Conservation (phyloP, 2,888 invertebrate genomes). For the Cerceris ruficornis region DNA sequence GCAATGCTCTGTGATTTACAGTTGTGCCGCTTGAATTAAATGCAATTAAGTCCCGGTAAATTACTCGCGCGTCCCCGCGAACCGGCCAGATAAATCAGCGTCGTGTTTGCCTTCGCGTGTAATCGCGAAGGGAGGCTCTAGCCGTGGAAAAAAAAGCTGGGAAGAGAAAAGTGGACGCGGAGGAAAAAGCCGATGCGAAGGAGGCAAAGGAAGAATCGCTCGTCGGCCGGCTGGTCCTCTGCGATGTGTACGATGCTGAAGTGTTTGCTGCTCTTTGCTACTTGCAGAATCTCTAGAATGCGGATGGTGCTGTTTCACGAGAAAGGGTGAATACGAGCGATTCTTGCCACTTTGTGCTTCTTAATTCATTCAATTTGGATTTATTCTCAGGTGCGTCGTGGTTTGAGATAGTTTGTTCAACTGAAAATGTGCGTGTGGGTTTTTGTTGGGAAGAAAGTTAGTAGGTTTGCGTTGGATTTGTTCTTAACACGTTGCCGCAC, state of each 20-base stretch:
- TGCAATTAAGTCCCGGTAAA: constrained; percentile 78
- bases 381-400: too few relatives aligned
- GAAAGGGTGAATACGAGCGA: constrained; percentile 50
- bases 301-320: constrained; percentile 43
- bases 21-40: constrained; percentile 75
- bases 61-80: constrained; percentile 64
- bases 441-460: too few relatives aligned
- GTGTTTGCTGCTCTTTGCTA: constrained; percentile 36
- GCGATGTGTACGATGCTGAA: constrained; percentile 44
- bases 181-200: constrained; percentile 11
- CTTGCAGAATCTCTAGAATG: constrained; percentile 62
- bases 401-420: too few relatives aligned
- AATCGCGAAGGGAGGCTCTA: constrained; percentile 54
- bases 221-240: constrained; percentile 16
- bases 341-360: neutral
- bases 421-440: too few relatives aligned
- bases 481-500: too few relatives aligned
- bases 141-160: constrained; percentile 18
- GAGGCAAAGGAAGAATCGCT: constrained; percentile 29
- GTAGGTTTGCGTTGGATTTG: too few relatives aligned
- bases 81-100: constrained; percentile 70
- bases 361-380: too few relatives aligned
- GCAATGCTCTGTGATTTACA: constrained; percentile 75
- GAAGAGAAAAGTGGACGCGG: constrained; percentile 7
- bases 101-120: constrained; percentile 70